A percentile compares a stretch with the other conserved stretches of the same genome.
Evolutionary conservation across 2,888 invertebrate species (phyloP).

Genomic region (Drosophila prolongata): DNA sequence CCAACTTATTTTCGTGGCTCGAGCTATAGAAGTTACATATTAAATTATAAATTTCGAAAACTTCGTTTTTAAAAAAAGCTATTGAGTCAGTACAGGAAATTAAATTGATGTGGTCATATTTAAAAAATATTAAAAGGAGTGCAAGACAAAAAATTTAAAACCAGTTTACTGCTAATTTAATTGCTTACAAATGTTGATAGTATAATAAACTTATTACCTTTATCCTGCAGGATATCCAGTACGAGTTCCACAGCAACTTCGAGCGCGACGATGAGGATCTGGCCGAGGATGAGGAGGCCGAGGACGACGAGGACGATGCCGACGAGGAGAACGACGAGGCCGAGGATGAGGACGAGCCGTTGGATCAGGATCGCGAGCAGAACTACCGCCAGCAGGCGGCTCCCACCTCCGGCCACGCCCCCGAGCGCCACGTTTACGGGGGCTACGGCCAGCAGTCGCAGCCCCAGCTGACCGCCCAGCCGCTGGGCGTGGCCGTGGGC

Average conservation of each 20-base stretch:
- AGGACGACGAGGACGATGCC: conserved; percentile 47
- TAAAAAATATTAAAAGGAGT: too few relatives aligned
- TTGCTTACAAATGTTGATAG: too few relatives aligned
- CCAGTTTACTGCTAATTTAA: too few relatives aligned
- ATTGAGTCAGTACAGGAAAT: too few relatives aligned
- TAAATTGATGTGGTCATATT: too few relatives aligned
- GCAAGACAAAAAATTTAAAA: too few relatives aligned
- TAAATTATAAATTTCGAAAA: too few relatives aligned
- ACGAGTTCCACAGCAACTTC: conserved; percentile 85
- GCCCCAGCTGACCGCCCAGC: conserved; percentile 44
- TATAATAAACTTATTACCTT: too few relatives aligned
- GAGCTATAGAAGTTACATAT: too few relatives aligned
- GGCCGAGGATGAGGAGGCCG: conserved; percentile 42
- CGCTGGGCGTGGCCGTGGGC: conserved; percentile 7
- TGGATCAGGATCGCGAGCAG: conserved; percentile 37
- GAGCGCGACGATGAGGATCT: conserved; percentile 76
- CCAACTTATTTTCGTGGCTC: too few relatives aligned
- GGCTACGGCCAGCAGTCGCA: conserved; percentile 46
- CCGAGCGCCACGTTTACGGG: conserved; percentile 55
- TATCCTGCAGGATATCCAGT: conserved; percentile 85
- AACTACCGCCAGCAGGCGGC: conserved; percentile 51
- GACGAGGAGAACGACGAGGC: conserved; percentile 73
- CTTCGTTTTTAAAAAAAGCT: too few relatives aligned
- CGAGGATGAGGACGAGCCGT: conserved; percentile 71
- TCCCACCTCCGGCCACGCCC: conserved; percentile 36